Percentiles rank a stretch among this genome's conserved stretches.
Evolutionary conservation across 1,140 invertebrate species (phyloP).

Genomic region (Plectrocnemia conspersa): DNA sequence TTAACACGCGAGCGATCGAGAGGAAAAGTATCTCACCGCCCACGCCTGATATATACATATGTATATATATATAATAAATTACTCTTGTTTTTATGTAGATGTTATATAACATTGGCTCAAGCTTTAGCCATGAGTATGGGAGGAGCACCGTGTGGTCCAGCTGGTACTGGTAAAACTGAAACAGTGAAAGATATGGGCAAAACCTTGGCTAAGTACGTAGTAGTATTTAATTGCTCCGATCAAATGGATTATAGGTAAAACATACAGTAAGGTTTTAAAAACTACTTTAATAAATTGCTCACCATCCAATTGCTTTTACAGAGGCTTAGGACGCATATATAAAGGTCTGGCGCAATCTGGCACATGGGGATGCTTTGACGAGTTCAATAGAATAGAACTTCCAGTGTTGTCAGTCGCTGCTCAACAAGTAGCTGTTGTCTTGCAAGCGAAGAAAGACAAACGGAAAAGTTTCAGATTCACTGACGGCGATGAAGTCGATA

Average conservation of each 20-base stretch:
- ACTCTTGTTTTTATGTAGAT: slow-evolving; percentile 59
- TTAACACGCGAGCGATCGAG: no score
- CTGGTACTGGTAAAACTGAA: slow-evolving; percentile 95
- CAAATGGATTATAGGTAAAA: slow-evolving; percentile 96
- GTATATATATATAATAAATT: no score
- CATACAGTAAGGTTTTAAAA: slow-evolving; percentile 52
- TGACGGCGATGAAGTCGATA: slow-evolving; percentile 86
- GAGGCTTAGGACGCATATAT: slow-evolving; percentile 84
- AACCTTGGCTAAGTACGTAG: slow-evolving; percentile 94
- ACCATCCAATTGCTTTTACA: no score
- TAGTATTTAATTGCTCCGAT: slow-evolving; percentile 97
- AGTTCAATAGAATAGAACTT: slow-evolving; percentile 94
- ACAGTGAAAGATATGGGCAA: slow-evolving; percentile 98
- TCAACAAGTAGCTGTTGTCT: slow-evolving; percentile 92
- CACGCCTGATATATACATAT: no score
- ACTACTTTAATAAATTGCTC: slow-evolving; percentile 58
- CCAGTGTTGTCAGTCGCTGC: slow-evolving; percentile 94
- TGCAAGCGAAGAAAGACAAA: slow-evolving; percentile 88
- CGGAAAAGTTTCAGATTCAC: slow-evolving; percentile 87
- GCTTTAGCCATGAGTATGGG: slow-evolving; percentile 95
- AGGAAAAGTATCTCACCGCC: no score
- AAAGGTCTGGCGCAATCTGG: slow-evolving; percentile 91
- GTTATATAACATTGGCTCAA: slow-evolving; percentile 95
- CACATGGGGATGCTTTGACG: slow-evolving; percentile 95
- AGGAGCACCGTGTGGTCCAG: slow-evolving; percentile 90